Percentiles rank a stretch among this genome's conserved stretches.
These are phyloP conservation scores for Tipula vernalis DNA, from an alignment of 2,888 invertebrate genomes.

Conservation along the genomic window DNA sequence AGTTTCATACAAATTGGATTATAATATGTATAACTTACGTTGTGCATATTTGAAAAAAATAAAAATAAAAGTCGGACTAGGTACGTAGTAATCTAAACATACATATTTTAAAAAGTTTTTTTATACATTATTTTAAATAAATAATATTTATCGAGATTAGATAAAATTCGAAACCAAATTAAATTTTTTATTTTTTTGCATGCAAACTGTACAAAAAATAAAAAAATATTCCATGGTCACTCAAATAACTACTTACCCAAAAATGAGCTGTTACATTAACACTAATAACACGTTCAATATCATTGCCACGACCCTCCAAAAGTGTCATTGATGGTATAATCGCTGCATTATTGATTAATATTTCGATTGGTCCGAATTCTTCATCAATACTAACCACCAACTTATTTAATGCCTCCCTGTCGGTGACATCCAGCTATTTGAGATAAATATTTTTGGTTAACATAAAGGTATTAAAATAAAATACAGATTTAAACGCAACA, in stretches of 20 bases:
- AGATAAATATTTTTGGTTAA: neutral
- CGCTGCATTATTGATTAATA: conserved; percentile 38
- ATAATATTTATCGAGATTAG: too few relatives aligned
- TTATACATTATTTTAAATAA: too few relatives aligned
- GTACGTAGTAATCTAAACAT: too few relatives aligned
- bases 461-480: neutral
- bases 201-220: too few relatives aligned
- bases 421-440: conserved; percentile 13
- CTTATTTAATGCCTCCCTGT: conserved; percentile 9
- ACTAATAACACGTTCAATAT: conserved; percentile 33
- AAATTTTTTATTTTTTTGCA: too few relatives aligned
- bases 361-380: conserved; percentile 33
- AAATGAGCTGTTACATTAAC: conserved; percentile 37
- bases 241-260: conserved; percentile 26
- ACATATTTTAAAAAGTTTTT: too few relatives aligned
- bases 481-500: too few relatives aligned
- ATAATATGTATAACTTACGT: too few relatives aligned
- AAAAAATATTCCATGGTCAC: neutral
- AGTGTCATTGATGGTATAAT: conserved; percentile 33
- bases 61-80: too few relatives aligned
- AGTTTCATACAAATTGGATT: too few relatives aligned
- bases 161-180: too few relatives aligned
- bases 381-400: conserved; percentile 13
- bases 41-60: too few relatives aligned
- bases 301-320: conserved; percentile 30